A percentile compares a stretch with the other conserved stretches of the same genome.
Conservation (phyloP, 2,888 invertebrate genomes). For the Frankliniella intonsa region DNA sequence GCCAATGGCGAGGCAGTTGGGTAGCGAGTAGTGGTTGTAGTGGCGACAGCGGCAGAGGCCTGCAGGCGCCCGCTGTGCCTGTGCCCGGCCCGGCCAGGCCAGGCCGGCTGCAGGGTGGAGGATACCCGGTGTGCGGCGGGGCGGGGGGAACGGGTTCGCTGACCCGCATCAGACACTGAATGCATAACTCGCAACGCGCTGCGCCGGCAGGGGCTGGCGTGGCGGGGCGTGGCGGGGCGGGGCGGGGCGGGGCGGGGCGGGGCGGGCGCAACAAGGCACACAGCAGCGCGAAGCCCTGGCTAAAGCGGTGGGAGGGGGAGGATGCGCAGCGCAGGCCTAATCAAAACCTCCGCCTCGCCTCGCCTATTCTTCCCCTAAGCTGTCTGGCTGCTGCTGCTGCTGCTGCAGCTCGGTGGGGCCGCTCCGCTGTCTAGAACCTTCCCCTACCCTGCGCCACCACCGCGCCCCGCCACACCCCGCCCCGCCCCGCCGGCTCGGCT, state of each 20-base stretch:
- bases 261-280: neutral
- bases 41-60: too few species aligned
- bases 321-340: neutral
- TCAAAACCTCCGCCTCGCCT: neutral
- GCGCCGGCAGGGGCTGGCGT: neutral
- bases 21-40: too few species aligned
- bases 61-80: too few species aligned
- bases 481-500: neutral
- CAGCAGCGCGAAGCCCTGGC: neutral
- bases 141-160: constrained; percentile 4
- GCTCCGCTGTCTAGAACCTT: too few species aligned
- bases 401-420: too few species aligned
- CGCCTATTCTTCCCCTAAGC: neutral
- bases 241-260: neutral
- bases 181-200: constrained; percentile 5
- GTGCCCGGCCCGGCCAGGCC: too few species aligned
- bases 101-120: neutral
- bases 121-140: neutral
- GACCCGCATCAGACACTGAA: constrained; percentile 19
- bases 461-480: neutral
- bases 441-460: neutral
- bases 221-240: neutral
- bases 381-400: too few species aligned
- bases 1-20: too few species aligned
- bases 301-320: neutral